Evolutionary conservation across 2,888 invertebrate genomes (phyloP), one percentile per base, ranked within the genome.

Genomic region (Labia minor): DNA sequence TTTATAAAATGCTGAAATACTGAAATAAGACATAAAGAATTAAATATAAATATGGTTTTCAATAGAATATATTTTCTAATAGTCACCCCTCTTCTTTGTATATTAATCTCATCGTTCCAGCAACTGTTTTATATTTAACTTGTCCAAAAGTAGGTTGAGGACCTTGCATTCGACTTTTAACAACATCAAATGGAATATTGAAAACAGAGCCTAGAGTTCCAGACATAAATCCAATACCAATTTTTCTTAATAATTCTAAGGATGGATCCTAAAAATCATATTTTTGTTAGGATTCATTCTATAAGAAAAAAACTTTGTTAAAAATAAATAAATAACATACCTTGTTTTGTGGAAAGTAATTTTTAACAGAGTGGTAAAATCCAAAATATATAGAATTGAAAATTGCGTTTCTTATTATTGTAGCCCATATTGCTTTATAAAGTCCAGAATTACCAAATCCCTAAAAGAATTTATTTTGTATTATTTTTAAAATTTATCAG

Each of bases 381-480:
- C 96, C 94, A 76, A 97, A 95, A 78, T 96, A 97, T 64, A 95
- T 84, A 86, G 90, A 90, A 77, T 96, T 97, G 77, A 95, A 96
- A 3, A 90, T 82, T 0, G 92, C 94, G 80, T 95, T 94, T 72
- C 96, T 83, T 6, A 88, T 87, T 74, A 95, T 85, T 1, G 95
- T 96, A 0, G 95, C 90, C 0, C 91, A 88, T 0, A 96, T 77
- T 1, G 95, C 96, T 77, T 91, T 92, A 75, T 92, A 91, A 0
- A 95, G 80, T 0, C 95, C 95, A 70, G 81, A 81, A 0, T 84
- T 82, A 0, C 95, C 94, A 19, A 93, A 80, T 0, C 96, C 96
- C 74, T 81, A 74, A n/a, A 69, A 66, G 21, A 68, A 19, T 61
- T 49, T 11, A 11, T 61, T 10, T n/a, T 49, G 4, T 16, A 21